Conservation (phyloP, 2,113 vertebrate genomes). For the Rhinopomastus cyanomelas region DNA sequence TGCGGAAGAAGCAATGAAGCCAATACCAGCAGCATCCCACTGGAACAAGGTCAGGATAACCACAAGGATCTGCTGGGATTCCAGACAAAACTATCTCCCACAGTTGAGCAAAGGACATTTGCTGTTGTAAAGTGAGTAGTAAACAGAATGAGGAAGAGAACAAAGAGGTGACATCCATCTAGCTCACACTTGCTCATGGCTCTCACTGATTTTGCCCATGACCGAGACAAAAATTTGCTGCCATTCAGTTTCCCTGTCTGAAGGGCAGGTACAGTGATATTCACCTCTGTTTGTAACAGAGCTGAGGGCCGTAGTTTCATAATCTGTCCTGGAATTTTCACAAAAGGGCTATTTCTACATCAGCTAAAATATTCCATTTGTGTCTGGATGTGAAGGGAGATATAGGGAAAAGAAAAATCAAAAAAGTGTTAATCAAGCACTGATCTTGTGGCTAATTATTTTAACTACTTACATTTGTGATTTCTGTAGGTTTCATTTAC, state of each 20-base stretch:
- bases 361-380: slow-evolving; percentile 12
- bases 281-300: background rate
- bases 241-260: background rate
- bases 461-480: slow-evolving; percentile 36
- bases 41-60: rapidly evolving
- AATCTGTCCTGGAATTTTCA: background rate
- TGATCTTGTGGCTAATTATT: slow-evolving; percentile 58
- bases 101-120: background rate
- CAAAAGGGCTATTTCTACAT: background rate
- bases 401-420: background rate
- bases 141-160: background rate
- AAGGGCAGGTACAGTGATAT: rapidly evolving
- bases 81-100: rapidly evolving
- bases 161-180: background rate
- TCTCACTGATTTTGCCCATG: rapidly evolving
- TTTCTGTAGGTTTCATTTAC: slow-evolving; percentile 20
- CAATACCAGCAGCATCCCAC: background rate
- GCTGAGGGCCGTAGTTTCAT: background rate
- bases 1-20: rapidly evolving
- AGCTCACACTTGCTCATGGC: rapidly evolving
- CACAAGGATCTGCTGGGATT: rapidly evolving
- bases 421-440: slow-evolving; percentile 3
- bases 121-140: background rate
- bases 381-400: background rate
- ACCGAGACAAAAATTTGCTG: background rate